Conservation (phyloP, 2,113 vertebrate genomes). For the Sialia sialis region DNA sequence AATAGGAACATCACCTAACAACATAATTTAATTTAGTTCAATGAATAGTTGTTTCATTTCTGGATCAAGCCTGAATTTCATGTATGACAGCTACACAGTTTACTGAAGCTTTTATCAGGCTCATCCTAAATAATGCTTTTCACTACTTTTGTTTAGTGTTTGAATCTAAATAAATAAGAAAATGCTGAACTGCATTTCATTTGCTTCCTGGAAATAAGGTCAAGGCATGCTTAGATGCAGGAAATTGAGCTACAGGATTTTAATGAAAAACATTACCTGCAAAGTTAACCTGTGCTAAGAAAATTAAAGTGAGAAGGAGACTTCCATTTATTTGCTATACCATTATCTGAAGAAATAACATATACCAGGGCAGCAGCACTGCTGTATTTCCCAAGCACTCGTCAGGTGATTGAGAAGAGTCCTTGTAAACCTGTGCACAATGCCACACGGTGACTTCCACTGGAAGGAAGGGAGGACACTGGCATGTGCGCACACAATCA, state of each 20-base stretch:
- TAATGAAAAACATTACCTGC: neutral
- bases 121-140: neutral
- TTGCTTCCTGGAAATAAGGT: neutral
- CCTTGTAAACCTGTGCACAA: neutral
- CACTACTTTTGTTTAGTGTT: neutral
- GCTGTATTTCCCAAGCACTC: neutral
- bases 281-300: neutral
- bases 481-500: accelerated
- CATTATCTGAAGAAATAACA: neutral
- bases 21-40: neutral
- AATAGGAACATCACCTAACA: neutral
- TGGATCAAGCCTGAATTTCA: neutral
- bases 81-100: neutral
- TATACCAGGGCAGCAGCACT: neutral
- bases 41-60: neutral
- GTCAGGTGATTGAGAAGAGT: neutral
- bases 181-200: neutral
- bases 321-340: neutral
- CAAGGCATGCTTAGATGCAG: neutral
- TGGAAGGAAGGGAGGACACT: accelerated
- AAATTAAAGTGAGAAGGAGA: neutral
- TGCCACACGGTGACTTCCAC: accelerated
- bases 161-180: neutral
- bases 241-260: neutral
- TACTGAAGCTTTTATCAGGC: neutral